phyloP scores from a whole-genome alignment of 1,140 invertebrate species.

The Zaprionus ghesquierei region DNA sequence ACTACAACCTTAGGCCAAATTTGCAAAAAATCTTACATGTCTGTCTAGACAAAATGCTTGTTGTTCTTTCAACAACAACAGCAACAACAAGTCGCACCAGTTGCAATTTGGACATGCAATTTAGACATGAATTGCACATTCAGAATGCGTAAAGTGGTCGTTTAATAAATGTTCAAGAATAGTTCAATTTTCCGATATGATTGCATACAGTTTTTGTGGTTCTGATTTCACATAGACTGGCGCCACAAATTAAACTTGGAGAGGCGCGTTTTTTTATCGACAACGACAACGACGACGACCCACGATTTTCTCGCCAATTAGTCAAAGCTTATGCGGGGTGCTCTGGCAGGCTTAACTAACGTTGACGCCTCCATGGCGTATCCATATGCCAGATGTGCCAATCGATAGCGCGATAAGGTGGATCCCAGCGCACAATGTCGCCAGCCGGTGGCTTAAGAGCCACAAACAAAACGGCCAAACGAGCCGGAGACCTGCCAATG shows the following conservation, averaged over 20 bases:
- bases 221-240: slow-evolving; percentile 13
- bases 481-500: slow-evolving; percentile 63
- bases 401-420: slow-evolving; percentile 59
- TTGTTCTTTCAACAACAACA: slow-evolving; percentile 37
- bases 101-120: slow-evolving; percentile 22
- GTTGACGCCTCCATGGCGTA: slow-evolving; percentile 17
- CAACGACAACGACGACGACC: no score
- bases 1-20: slow-evolving; percentile 59
- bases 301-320: slow-evolving; percentile 73
- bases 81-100: neutral
- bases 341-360: slow-evolving; percentile 53
- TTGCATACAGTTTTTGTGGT: slow-evolving; percentile 45
- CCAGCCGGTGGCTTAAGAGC: slow-evolving; percentile 47
- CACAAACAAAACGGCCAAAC: slow-evolving; percentile 1
- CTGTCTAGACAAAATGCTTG: slow-evolving; percentile 70
- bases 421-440: slow-evolving; percentile 23
- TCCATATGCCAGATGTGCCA: slow-evolving; percentile 63
- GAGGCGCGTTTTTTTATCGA: slow-evolving; percentile 44
- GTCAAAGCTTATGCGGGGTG: slow-evolving; percentile 64
- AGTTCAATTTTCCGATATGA: slow-evolving; percentile 53
- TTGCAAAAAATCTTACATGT: slow-evolving; percentile 31
- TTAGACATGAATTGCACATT: slow-evolving; percentile 63
- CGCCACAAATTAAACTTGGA: slow-evolving; percentile 40
- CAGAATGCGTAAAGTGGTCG: slow-evolving; percentile 59
- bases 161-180: slow-evolving; percentile 58